Evolutionary conservation across 2,888 invertebrate genomes (phyloP), one percentile per base, ranked within the genome.

Genomic region (Monochamus alternatus): DNA sequence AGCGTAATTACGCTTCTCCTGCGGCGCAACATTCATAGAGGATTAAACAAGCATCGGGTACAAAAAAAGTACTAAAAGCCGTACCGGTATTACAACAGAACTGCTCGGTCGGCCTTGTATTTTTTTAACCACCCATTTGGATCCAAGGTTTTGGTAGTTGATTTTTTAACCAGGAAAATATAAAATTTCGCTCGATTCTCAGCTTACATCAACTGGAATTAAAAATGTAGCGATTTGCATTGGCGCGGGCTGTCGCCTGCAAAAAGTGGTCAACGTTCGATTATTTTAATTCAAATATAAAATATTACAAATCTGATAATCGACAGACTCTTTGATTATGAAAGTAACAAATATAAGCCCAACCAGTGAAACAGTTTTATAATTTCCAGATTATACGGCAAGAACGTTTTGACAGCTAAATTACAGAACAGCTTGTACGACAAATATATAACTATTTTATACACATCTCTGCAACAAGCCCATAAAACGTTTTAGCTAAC

Each of bases 131-230:
- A 55, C 55, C 55, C 55, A 55, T 55, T 55, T 22, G 55, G n/a
- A 55, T 5, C 55, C 55, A 55, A 55, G 55, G 55, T 55, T 55
- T 55, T 14, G 55, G 22, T 22, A 55, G 14, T 44, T 14, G 5
- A 22, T 63, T 63, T 63, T 63, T 63, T 63, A 63, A 63, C 8
- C 43, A 63, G 44, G 44, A 63, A 63, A 63, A 55, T 55, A 55
- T 55, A 22, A 63, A 22, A 44, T 22, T 44, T 63, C 44, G 31
- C 32, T 62, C 31, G 31, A n/a, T 12, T 62, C 63, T 44, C 44
- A 3, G 14, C 55, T 55, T 63, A 63, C 44, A 63, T 63, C 44
- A 63, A 63, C 22, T 44, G 14, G 14, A 44, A 44, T 63, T 63
- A 62, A 12, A 62, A 38, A 38, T 38, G 38, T 38, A 38, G 31